Evolutionary conservation across 2,797 vertebrate genomes (phyloP).

Genomic region (Gymnocypris eckloni): DNA sequence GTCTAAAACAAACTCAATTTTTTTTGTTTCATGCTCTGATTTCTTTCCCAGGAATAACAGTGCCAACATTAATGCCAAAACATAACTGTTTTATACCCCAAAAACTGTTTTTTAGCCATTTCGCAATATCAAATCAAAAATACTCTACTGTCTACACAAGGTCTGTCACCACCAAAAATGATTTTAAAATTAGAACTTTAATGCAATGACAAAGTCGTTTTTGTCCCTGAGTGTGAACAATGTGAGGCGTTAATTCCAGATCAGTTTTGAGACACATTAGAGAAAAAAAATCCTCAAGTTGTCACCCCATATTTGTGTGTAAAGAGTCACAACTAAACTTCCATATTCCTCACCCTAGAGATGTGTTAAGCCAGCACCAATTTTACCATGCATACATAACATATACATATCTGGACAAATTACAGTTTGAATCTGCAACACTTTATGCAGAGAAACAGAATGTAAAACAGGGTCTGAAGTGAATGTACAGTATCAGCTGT

Average conservation of each 20-base stretch:
- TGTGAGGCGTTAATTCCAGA: background rate
- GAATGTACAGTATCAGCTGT: background rate
- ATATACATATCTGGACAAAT: background rate
- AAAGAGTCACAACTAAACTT: background rate
- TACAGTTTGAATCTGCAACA: slow-evolving; percentile 39
- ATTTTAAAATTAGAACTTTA: background rate
- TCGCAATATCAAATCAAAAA: too few relatives aligned
- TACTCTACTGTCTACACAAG: background rate
- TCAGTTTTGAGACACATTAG: background rate
- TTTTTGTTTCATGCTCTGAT: too few relatives aligned
- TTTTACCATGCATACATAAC: background rate
- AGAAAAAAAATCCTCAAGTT: background rate
- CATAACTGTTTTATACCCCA: too few relatives aligned
- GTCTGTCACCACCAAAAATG: too few relatives aligned
- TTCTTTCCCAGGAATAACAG: too few relatives aligned
- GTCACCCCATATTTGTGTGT: slow-evolving; percentile 10
- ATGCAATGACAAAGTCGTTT: background rate
- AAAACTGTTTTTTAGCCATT: too few relatives aligned
- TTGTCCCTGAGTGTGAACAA: background rate
- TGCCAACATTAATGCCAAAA: too few relatives aligned
- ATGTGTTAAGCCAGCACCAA: background rate
- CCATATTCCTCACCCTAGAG: background rate
- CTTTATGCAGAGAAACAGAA: slow-evolving; percentile 23
- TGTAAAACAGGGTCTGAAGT: slow-evolving; percentile 10
- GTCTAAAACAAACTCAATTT: too few relatives aligned